Evolutionary conservation across 2,113 vertebrate species (phyloP).

Genomic region (Machaerirhynchus nigripectus): DNA sequence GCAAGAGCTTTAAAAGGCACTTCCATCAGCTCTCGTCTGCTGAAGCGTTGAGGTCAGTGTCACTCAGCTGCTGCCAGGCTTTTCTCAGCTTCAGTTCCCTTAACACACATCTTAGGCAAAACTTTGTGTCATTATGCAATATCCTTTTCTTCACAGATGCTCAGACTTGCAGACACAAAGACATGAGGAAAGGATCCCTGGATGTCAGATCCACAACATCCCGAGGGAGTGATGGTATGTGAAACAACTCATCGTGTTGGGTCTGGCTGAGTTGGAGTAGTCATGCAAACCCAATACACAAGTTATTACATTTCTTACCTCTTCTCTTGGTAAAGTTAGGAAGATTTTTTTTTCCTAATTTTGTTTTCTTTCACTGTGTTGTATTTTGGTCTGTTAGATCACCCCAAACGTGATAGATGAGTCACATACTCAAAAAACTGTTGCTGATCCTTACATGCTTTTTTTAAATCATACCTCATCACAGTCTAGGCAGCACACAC

Average conservation of each 20-base stretch:
- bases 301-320: neutral
- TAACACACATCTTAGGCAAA: neutral
- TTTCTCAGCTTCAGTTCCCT: neutral
- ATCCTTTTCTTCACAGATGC: constrained; percentile 77
- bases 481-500: neutral
- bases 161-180: constrained; percentile 88
- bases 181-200: constrained; percentile 92
- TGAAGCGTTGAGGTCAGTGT: neutral
- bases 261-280: neutral
- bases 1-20: neutral
- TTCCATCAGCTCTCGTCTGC: neutral
- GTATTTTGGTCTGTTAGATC: neutral
- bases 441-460: neutral
- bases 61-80: neutral
- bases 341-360: neutral
- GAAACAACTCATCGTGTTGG: neutral
- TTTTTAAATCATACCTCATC: neutral
- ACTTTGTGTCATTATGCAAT: neutral
- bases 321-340: neutral
- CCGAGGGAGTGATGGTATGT: constrained; percentile 90
- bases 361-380: neutral
- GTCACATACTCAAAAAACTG: neutral
- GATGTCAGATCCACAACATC: constrained; percentile 87
- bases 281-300: neutral
- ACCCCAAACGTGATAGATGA: neutral